These are phyloP conservation scores for Cephus runcator DNA, from an alignment of 2,888 invertebrate genomes.

Conservation along the genomic window DNA sequence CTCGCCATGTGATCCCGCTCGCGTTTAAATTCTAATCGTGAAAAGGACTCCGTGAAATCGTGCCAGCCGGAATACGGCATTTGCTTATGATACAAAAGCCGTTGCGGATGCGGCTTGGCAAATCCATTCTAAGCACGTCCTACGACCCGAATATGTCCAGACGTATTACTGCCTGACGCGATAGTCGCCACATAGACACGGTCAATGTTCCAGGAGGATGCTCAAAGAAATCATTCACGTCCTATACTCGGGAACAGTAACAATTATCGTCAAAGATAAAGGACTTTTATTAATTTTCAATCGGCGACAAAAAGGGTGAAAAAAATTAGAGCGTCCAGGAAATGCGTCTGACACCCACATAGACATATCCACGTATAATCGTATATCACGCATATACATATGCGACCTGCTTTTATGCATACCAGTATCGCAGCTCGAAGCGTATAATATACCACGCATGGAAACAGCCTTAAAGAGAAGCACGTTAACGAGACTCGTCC, in stretches of 20 bases:
- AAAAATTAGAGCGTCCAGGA: neutral
- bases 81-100: slow-evolving; percentile 2
- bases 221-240: neutral
- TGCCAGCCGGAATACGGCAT: slow-evolving; percentile 7
- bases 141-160: neutral
- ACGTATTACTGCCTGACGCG: neutral
- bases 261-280: neutral
- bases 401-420: neutral
- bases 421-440: neutral
- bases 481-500: neutral
- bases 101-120: slow-evolving; percentile 13
- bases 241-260: neutral
- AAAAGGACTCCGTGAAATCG: slow-evolving; percentile 28
- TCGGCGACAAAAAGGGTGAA: neutral
- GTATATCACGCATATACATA: neutral
- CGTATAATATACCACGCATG: neutral
- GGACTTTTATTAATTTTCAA: neutral
- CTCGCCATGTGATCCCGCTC: neutral
- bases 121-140: slow-evolving; percentile 18
- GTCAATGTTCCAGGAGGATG: neutral
- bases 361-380: neutral
- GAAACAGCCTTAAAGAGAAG: neutral
- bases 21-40: slow-evolving; percentile 41
- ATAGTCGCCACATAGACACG: neutral
- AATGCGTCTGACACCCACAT: neutral